phyloP scores from a whole-genome alignment of 2,797 vertebrate species.

The Acestrorhynchus altus region DNA sequence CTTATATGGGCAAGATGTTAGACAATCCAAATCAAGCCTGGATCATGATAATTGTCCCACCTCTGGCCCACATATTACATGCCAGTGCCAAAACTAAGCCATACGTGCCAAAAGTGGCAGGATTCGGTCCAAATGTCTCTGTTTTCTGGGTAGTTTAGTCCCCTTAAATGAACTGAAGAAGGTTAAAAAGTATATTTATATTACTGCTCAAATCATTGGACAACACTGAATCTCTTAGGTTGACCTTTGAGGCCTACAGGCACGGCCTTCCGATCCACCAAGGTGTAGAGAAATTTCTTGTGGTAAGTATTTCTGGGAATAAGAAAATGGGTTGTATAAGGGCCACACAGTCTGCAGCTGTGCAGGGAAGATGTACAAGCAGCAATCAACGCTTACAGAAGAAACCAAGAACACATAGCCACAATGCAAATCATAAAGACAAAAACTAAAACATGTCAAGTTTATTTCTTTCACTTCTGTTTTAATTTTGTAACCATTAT shows the following conservation, averaged over 20 bases:
- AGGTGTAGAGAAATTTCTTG: background rate
- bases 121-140: no score
- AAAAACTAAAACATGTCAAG: conserved; percentile 41
- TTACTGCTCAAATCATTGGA: background rate
- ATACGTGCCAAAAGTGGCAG: no score
- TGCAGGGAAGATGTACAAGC: conserved; percentile 1
- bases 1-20: no score
- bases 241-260: no score
- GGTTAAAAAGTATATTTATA: background rate
- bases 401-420: conserved; percentile 50
- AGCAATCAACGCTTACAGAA: conserved; percentile 30
- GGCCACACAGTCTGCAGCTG: conserved; percentile 1
- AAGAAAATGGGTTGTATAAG: background rate
- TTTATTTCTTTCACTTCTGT: conserved; percentile 13
- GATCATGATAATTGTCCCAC: no score
- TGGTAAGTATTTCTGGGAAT: background rate
- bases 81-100: no score
- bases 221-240: background rate
- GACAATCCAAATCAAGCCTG: no score
- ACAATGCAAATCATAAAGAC: conserved; percentile 46
- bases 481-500: conserved; percentile 31
- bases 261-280: background rate
- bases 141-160: no score
- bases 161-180: background rate
- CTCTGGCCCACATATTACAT: no score